These are phyloP conservation scores for Echinops telfairi DNA, from an alignment of 2,113 vertebrate species.

Conservation along the genomic window DNA sequence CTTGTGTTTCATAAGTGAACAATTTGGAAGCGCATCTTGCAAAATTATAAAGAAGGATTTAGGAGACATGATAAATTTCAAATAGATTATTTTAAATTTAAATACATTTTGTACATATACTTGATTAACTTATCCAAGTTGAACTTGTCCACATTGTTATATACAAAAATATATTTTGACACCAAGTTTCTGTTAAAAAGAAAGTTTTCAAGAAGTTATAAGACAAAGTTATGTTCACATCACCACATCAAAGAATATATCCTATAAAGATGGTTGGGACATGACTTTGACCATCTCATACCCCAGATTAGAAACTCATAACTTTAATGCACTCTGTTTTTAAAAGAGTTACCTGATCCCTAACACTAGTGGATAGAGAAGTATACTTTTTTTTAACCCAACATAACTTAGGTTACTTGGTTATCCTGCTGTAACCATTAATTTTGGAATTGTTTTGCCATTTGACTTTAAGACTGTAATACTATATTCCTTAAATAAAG, in stretches of 20 bases:
- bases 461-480: not conserved
- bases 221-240: conserved; percentile 15
- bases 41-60: not conserved
- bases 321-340: no score
- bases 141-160: conserved; percentile 16
- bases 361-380: no score
- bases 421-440: not conserved
- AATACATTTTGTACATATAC: conserved; percentile 19
- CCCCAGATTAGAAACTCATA: no score
- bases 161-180: not conserved
- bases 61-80: conserved; percentile 29
- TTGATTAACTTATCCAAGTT: conserved; percentile 30
- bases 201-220: conserved; percentile 39
- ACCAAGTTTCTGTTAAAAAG: conserved; percentile 36
- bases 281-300: no score
- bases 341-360: no score
- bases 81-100: conserved; percentile 8
- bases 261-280: not conserved
- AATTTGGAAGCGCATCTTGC: conserved; percentile 1
- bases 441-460: not conserved
- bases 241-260: not conserved
- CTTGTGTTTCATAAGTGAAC: conserved; percentile 13
- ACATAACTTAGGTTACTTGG: not conserved
- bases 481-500: conserved; percentile 23
- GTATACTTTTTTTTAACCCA: no score